Conservation (phyloP, 2,113 vertebrate genomes). For the Hippolais icterina region DNA sequence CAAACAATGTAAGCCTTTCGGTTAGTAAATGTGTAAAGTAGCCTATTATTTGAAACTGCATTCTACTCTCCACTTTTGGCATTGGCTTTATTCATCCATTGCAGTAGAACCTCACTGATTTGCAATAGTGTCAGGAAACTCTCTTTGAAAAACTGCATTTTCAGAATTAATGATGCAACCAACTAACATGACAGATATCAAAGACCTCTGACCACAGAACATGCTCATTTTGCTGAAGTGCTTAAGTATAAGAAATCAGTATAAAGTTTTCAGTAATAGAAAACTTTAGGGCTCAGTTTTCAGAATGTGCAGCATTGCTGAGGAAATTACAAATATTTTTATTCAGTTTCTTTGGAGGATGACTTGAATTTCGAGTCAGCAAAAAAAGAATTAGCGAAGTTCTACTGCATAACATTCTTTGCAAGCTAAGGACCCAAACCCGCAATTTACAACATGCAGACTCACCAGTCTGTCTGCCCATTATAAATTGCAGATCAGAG, state of each 20-base stretch:
- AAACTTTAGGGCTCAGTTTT: conserved; percentile 31
- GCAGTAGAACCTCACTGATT: conserved; percentile 69
- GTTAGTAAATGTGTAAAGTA: not conserved
- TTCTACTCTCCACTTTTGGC: conserved; percentile 51
- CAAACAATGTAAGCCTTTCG: not conserved
- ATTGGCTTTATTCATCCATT: conserved; percentile 21
- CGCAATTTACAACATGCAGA: conserved; percentile 69
- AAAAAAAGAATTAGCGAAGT: conserved; percentile 54
- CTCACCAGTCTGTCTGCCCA: conserved; percentile 64
- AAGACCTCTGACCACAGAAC: conserved; percentile 31
- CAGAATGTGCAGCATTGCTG: not conserved
- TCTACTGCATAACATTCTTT: conserved; percentile 52
- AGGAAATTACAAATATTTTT: not conserved
- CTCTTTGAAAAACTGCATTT: conserved; percentile 21
- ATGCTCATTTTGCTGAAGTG: not conserved
- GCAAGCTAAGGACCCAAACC: conserved; percentile 65
- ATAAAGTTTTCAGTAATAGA: conserved; percentile 44
- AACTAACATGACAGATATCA: conserved; percentile 17
- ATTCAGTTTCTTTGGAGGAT: not conserved
- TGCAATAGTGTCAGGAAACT: conserved; percentile 2
- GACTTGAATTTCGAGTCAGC: conserved; percentile 12
- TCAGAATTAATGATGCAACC: conserved; percentile 24
- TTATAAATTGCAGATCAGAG: conserved; percentile 69
- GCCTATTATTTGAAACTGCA: not conserved
- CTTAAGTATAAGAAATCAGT: not conserved